Conservation (phyloP, 2,113 vertebrate genomes). For the Anoura caudifer region DNA sequence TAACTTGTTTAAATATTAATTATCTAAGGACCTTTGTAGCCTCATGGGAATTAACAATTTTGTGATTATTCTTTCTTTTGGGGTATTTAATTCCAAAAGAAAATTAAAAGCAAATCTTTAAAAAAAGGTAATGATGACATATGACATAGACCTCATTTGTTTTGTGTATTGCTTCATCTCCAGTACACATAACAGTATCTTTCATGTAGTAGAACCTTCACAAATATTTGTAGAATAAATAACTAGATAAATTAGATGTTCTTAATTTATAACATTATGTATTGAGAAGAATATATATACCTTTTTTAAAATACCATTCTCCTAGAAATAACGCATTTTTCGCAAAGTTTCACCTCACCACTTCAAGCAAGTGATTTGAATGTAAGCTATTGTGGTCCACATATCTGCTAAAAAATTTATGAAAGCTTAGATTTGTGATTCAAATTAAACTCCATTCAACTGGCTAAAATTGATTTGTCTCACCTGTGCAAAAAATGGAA, state of each 20-base stretch:
- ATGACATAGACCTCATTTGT: not conserved
- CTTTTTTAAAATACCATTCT: not conserved
- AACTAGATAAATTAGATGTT: not conserved
- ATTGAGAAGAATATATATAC: not conserved
- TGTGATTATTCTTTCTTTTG: not conserved
- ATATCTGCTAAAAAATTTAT: not conserved
- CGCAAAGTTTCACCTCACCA: not conserved
- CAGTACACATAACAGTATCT: not conserved
- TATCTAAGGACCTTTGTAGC: not conserved
- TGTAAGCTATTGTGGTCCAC: accelerated
- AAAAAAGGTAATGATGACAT: not conserved
- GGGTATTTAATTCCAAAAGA: not conserved
- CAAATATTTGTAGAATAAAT: not conserved
- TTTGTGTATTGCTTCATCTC: not conserved
- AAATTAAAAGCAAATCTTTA: not conserved
- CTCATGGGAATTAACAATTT: not conserved
- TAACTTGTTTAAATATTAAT: not conserved
- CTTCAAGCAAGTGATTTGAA: not conserved
- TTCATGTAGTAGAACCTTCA: not conserved
- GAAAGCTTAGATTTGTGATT: not conserved
- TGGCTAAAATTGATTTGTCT: not conserved
- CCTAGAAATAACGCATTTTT: not conserved
- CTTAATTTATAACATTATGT: not conserved
- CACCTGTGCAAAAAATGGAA: not conserved
- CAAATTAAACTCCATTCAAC: not conserved